phyloP scores from a whole-genome alignment of 1,140 invertebrate species.

The Orussus abietinus region DNA sequence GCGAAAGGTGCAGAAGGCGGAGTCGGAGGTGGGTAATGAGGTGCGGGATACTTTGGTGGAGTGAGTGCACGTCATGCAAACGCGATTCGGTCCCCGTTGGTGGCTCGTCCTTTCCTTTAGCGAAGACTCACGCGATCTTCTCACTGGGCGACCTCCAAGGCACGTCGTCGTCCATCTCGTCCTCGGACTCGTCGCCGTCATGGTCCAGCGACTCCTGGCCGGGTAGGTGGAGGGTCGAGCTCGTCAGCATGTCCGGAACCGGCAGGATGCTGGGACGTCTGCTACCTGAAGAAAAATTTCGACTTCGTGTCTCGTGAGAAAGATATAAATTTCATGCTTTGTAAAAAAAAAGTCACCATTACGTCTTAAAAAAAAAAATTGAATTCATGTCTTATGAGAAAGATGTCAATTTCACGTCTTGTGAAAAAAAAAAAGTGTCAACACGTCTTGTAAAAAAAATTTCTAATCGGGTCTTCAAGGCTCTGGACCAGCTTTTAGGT shows the following conservation, averaged over 20 bases:
- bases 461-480: no score
- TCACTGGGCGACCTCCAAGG: conserved; percentile 85
- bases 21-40: no score
- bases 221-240: conserved; percentile 69
- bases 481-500: no score
- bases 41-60: no score
- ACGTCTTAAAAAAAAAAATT: neutral
- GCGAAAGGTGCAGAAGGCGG: no score
- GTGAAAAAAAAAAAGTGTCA: conserved; percentile 2
- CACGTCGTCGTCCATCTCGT: conserved; percentile 83
- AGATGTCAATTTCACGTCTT: neutral
- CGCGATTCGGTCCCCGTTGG: no score
- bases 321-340: no score
- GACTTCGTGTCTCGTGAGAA: no score
- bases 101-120: no score
- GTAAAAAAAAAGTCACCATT: no score
- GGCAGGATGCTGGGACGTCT: conserved; percentile 80
- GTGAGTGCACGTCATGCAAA: no score
- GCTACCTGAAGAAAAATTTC: conserved; percentile 69
- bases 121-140: conserved; percentile 79
- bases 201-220: conserved; percentile 68
- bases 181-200: conserved; percentile 77
- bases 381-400: neutral
- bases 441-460: no score
- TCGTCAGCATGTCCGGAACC: conserved; percentile 83